Conservation (phyloP, 2,888 invertebrate species). For the Smittia sp. region DNA sequence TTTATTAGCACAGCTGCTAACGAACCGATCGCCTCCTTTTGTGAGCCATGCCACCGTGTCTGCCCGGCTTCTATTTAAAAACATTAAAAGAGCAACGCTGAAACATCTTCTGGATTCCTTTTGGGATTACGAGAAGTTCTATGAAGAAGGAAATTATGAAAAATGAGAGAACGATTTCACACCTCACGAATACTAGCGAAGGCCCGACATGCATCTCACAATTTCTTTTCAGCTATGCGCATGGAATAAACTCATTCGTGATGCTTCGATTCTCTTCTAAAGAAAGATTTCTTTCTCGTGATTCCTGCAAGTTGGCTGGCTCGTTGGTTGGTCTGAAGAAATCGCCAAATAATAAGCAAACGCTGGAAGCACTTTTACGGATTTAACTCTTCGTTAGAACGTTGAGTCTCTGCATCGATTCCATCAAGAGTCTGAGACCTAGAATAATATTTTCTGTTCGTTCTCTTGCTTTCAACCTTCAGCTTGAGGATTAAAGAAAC, state of each 20-base stretch:
- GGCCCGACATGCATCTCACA: conserved; percentile 20
- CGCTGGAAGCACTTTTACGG: not conserved
- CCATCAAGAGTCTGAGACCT: not conserved
- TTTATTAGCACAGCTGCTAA: conserved; percentile 38
- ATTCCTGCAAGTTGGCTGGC: not conserved
- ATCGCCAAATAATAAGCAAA: not conserved
- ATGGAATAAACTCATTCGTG: conserved; percentile 35
- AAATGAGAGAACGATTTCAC: conserved; percentile 38
- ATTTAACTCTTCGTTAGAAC: not conserved
- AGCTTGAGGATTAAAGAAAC: not conserved
- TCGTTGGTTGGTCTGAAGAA: not conserved
- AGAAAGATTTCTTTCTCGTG: not conserved
- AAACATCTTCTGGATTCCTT: conserved; percentile 20
- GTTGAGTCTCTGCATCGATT: not conserved
- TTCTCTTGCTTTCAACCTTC: not conserved
- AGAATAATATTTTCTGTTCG: not conserved
- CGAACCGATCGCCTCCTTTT: conserved; percentile 21
- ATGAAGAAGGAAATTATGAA: conserved; percentile 30
- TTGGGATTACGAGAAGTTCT: not conserved
- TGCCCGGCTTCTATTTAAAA: conserved; percentile 21
- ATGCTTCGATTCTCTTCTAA: conserved; percentile 32
- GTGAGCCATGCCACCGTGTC: conserved; percentile 36
- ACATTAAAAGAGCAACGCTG: not conserved
- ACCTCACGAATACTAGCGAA: conserved; percentile 24
- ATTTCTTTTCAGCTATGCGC: conserved; percentile 1